phyloP scores from a whole-genome alignment of 1,140 invertebrate genomes.

The Callitettix versicolor region DNA sequence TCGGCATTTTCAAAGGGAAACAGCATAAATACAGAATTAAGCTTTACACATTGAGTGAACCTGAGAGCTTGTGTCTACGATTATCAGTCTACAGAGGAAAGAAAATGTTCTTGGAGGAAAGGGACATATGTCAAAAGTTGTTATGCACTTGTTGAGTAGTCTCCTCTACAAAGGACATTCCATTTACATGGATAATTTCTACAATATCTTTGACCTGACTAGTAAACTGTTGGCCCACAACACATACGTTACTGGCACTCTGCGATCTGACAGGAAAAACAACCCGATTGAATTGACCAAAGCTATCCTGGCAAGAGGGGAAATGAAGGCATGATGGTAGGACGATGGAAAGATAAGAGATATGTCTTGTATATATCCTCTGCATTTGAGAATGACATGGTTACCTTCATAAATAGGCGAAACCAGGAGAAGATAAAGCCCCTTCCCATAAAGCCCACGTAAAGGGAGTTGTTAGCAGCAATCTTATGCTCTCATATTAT shows the following conservation, averaged over 20 bases:
- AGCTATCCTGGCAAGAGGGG: background rate
- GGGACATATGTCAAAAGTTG: background rate
- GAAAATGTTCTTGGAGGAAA: background rate
- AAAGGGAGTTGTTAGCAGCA: background rate
- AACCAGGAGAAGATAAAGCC: conserved; percentile 5
- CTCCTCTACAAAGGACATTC: conserved; percentile 13
- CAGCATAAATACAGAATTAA: conserved; percentile 16
- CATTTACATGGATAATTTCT: conserved; percentile 17
- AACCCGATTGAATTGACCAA: background rate
- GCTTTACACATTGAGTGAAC: too few species aligned
- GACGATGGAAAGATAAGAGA: conserved; percentile 30
- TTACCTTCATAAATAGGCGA: conserved; percentile 19
- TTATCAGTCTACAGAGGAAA: background rate
- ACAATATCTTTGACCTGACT: background rate
- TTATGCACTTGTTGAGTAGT: conserved; percentile 1
- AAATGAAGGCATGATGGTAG: conserved; percentile 16
- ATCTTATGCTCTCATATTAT: background rate
- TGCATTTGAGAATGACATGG: conserved; percentile 18
- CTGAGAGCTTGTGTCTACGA: too few species aligned
- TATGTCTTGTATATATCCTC: conserved; percentile 29
- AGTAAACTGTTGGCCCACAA: background rate
- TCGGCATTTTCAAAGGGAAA: conserved; percentile 1
- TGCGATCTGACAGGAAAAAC: background rate
- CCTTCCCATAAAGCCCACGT: background rate
- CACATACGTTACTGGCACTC: conserved; percentile 4